Conservation (phyloP, 1,140 invertebrate species). For the Dreissena polymorpha region DNA sequence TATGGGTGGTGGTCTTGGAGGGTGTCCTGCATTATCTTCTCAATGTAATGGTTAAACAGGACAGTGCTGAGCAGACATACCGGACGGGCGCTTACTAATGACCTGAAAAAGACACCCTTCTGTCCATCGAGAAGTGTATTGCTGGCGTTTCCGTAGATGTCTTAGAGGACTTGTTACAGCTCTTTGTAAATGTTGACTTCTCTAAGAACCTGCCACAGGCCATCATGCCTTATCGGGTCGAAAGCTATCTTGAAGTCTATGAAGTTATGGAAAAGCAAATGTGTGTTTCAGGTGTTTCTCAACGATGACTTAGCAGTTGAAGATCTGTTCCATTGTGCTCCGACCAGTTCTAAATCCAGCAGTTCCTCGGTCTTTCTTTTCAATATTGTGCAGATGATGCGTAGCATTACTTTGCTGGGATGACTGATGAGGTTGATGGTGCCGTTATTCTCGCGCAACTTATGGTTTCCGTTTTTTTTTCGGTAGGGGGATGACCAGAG, state of each 20-base stretch:
- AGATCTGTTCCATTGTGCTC: too few relatives aligned
- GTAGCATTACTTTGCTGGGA: too few relatives aligned
- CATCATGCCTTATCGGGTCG: conserved; percentile 9
- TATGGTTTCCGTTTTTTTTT: too few relatives aligned
- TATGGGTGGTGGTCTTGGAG: conserved; percentile 46
- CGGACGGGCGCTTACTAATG: conserved; percentile 55
- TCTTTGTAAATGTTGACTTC: conserved; percentile 47
- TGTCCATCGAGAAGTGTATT: conserved; percentile 41
- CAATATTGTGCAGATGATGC: too few relatives aligned
- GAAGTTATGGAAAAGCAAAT: conserved; percentile 46
- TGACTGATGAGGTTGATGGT: too few relatives aligned
- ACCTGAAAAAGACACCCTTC: conserved; percentile 50
- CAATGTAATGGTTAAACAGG: conserved; percentile 54
- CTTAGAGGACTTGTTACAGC: conserved; percentile 15
- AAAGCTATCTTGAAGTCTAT: conserved; percentile 37
- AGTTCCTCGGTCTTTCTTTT: too few relatives aligned
- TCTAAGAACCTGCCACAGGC: conserved; percentile 40
- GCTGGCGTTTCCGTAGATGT: conserved; percentile 50
- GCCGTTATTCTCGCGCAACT: too few relatives aligned
- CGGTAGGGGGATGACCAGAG: too few relatives aligned
- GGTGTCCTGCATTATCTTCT: conserved; percentile 52
- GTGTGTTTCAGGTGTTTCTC: too few relatives aligned
- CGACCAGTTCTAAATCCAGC: too few relatives aligned
- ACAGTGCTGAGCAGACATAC: conserved; percentile 53
- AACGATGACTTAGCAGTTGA: too few relatives aligned